Evolutionary conservation across 2,797 vertebrate species (phyloP).

Genomic region (Scolopax bukidnonensis): DNA sequence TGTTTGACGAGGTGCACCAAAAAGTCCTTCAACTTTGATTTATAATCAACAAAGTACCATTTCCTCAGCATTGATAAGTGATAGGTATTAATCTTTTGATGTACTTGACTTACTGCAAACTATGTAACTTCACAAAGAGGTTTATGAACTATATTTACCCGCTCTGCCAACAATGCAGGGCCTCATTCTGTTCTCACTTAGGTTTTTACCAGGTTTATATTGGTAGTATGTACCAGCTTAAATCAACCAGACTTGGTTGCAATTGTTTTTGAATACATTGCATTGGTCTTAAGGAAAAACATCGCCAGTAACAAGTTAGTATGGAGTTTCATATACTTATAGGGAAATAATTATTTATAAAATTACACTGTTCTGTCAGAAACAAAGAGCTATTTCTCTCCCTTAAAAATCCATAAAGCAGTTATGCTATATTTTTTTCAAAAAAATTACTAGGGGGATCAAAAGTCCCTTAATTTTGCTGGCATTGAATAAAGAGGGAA

Average conservation of each 20-base stretch:
- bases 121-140: not conserved
- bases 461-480: slow-evolving; percentile 61
- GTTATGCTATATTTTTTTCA: not conserved
- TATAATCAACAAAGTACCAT: not conserved
- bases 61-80: not conserved
- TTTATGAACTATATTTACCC: not conserved
- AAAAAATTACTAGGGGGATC: slow-evolving; percentile 21
- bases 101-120: not conserved
- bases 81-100: not conserved
- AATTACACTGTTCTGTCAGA: not conserved
- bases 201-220: not conserved
- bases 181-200: not conserved
- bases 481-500: slow-evolving; percentile 54
- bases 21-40: slow-evolving; percentile 11
- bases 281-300: not conserved
- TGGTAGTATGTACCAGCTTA: not conserved
- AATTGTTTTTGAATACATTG: not conserved
- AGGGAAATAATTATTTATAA: slow-evolving; percentile 32
- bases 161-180: not conserved
- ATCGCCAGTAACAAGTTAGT: not conserved
- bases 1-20: slow-evolving; percentile 7
- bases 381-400: not conserved
- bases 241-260: not conserved
- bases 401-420: slow-evolving; percentile 3
- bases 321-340: not conserved